These are phyloP conservation scores for Drosophila ironensis DNA, from an alignment of 1,140 invertebrate genomes.

Conservation along the genomic window DNA sequence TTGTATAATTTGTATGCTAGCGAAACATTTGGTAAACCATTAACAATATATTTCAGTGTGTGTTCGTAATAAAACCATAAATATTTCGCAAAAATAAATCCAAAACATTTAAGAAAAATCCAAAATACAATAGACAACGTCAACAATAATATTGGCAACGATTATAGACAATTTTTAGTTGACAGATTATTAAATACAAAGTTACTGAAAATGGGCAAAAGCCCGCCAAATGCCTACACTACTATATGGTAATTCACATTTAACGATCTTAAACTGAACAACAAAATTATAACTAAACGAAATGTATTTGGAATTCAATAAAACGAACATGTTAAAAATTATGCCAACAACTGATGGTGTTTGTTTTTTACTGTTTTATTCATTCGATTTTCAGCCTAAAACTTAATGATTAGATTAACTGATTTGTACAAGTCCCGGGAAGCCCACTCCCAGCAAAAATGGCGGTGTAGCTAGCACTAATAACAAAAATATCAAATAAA, in stretches of 20 bases:
- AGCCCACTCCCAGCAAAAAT: slow-evolving; percentile 31
- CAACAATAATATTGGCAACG: slow-evolving; percentile 11
- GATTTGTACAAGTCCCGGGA: slow-evolving; percentile 61
- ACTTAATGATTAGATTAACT: slow-evolving; percentile 65
- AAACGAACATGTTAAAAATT: slow-evolving; percentile 72
- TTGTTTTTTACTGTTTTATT: slow-evolving; percentile 22
- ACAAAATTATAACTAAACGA: slow-evolving; percentile 60
- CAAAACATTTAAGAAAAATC: not conserved
- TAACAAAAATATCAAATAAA: slow-evolving; percentile 60
- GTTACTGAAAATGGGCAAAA: slow-evolving; percentile 9
- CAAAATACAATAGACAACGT: slow-evolving; percentile 2
- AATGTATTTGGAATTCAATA: slow-evolving; percentile 78
- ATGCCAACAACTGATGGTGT: slow-evolving; percentile 25
- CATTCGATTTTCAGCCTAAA: slow-evolving; percentile 46
- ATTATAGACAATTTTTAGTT: slow-evolving; percentile 16
- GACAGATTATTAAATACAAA: not conserved
- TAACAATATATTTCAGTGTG: slow-evolving; percentile 41
- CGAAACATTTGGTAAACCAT: slow-evolving; percentile 30
- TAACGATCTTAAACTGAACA: slow-evolving; percentile 12
- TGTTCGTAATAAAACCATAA: slow-evolving; percentile 19
- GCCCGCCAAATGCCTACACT: slow-evolving; percentile 15
- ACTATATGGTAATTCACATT: slow-evolving; percentile 45
- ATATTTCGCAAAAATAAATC: slow-evolving; percentile 5
- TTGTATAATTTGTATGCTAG: slow-evolving; percentile 61
- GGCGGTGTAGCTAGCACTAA: slow-evolving; percentile 67